Base-by-base conservation (phyloP, 2,113 vertebrate species). In the Noctilio leporinus region DNA sequence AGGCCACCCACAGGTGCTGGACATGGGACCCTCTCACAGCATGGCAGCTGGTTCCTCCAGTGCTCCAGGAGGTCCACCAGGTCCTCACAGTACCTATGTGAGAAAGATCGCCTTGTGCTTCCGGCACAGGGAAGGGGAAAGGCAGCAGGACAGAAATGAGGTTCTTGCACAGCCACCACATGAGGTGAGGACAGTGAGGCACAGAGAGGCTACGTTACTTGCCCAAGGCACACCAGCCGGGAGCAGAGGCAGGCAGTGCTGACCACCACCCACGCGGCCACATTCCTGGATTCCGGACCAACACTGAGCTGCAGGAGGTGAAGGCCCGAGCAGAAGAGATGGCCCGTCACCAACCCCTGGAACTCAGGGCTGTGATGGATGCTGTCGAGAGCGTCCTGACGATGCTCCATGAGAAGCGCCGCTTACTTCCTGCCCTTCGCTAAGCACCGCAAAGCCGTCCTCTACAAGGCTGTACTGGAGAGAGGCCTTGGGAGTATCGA, bases 301-400 rank as follows among this genome's bases (percentile, higher is more conserved):
- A n/a, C 4, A 1, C 6, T 10, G 2, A 5, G 47, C 53, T n/a
- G 43, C 19, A 47, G 53, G 64, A 33, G 10, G 11, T 7, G 81
- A 16, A 45, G 65, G 43, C 1, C 17, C 3, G 45, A 0, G 2
- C 30, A 20, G 2, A 38, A 12, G 65, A 7, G 22, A 35, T 5
- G 3, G 5, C 55, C 59, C 1, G 0, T 19, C 22, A 0, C 65
- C 17, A 2, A 33, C 35, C 26, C 82, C 33, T 8, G 24, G 38
- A 57, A 10, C 57, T 35, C 2, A 0, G 35, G 14, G 5, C 35
- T 10, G 26, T 33, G 43, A 16, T 0, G 2, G 15, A 2, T 1
- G 17, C 24, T 1, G 30, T 16, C 14, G 24, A 0, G 45, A 43
- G 22, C 15, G 62, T 14, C 19, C 17, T 22, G 16, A 30, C 0